phyloP scores from a whole-genome alignment of 2,888 invertebrate genomes.

The Macrophya annulata region DNA sequence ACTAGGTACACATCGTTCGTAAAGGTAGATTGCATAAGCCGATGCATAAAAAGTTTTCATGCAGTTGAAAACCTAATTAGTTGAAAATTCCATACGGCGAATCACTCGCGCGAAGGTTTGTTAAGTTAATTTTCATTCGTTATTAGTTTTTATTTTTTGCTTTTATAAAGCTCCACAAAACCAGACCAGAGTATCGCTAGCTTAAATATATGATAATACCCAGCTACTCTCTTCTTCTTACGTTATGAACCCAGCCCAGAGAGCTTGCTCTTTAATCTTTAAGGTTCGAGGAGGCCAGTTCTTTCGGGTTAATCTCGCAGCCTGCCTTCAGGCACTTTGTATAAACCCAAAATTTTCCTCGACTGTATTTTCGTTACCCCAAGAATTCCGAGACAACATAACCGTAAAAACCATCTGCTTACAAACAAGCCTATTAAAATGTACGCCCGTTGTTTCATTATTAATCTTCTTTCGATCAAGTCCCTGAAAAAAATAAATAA shows the following conservation, averaged over 20 bases:
- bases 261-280: slow-evolving; percentile 34
- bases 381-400: neutral
- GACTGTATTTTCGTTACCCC: neutral
- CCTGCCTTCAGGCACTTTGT: slow-evolving; percentile 20
- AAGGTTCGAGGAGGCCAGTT: slow-evolving; percentile 16
- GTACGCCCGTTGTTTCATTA: neutral
- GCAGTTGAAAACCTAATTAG: slow-evolving; percentile 43
- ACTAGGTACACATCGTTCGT: slow-evolving; percentile 48
- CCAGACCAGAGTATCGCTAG: neutral
- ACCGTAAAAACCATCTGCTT: neutral
- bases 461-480: neutral
- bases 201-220: slow-evolving; percentile 35
- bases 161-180: neutral
- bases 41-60: slow-evolving; percentile 45
- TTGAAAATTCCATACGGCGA: neutral
- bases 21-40: slow-evolving; percentile 52
- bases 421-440: slow-evolving; percentile 27
- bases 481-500: slow-evolving; percentile 10
- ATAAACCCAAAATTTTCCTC: slow-evolving; percentile 29
- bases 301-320: slow-evolving; percentile 35
- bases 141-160: neutral
- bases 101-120: neutral
- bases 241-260: neutral
- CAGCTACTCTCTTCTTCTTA: neutral
- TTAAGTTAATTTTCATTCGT: neutral